Evolutionary conservation across 2,113 vertebrate species (phyloP).

Genomic region (Sapayoa aenigma): DNA sequence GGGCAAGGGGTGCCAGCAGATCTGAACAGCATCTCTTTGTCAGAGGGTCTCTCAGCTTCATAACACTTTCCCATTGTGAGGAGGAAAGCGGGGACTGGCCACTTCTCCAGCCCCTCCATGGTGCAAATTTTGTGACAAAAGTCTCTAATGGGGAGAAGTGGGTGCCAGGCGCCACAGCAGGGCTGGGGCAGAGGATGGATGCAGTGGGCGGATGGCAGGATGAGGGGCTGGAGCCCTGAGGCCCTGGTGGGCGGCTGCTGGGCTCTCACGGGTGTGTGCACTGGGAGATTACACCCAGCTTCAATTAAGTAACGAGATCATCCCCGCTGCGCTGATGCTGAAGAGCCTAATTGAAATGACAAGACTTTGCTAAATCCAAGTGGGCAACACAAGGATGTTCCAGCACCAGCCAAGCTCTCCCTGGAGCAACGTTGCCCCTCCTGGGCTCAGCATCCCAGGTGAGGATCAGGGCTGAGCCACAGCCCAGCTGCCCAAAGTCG

Average conservation of each 20-base stretch:
- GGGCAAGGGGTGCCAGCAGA: not conserved
- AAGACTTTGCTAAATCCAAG: slow-evolving; percentile 10
- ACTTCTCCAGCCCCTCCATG: not conserved
- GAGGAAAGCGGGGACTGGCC: not conserved
- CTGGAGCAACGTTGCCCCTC: not conserved
- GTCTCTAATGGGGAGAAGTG: not conserved
- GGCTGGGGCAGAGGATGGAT: not conserved
- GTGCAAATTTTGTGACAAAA: not conserved
- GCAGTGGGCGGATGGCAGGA: not conserved
- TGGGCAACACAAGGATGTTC: not conserved
- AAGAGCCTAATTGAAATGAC: slow-evolving; percentile 30
- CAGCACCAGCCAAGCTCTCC: not conserved
- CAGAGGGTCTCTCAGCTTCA: not conserved
- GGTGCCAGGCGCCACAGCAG: not conserved
- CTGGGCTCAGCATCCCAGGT: not conserved
- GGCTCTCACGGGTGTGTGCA: not conserved
- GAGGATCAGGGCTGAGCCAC: not conserved
- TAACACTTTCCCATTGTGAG: not conserved
- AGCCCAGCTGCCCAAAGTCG: not conserved
- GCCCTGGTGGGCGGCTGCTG: not conserved
- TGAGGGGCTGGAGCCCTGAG: accelerated
- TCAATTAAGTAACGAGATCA: slow-evolving; percentile 4
- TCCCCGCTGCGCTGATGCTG: not conserved
- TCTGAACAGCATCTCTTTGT: not conserved
- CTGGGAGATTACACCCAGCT: not conserved